Conservation (phyloP, 2,888 invertebrate genomes). For the Diaprepes abbreviatus region DNA sequence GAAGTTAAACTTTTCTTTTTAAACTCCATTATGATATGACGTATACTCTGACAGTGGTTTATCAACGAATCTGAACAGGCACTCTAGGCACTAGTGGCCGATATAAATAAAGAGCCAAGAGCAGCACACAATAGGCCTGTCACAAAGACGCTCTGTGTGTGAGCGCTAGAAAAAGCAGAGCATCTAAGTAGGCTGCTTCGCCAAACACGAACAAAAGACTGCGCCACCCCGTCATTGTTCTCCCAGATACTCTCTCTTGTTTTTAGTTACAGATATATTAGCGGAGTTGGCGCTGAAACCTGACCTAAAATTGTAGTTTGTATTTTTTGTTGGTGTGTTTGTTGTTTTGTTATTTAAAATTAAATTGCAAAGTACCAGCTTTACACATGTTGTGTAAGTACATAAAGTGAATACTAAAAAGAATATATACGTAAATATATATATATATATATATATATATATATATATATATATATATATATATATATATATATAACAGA, state of each 20-base stretch:
- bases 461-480: too few relatives aligned
- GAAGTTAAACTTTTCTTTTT: conserved; percentile 23
- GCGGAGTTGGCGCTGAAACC: conserved; percentile 47
- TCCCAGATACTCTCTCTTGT: conserved; percentile 38
- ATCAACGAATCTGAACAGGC: conserved; percentile 40
- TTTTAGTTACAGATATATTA: conserved; percentile 42
- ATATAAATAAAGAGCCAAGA: conserved; percentile 46
- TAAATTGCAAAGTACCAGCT: too few relatives aligned
- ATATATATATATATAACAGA: too few relatives aligned
- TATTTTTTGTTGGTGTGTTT: background rate
- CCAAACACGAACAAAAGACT: conserved; percentile 43
- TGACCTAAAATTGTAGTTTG: background rate
- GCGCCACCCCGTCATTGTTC: conserved; percentile 40
- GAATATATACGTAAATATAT: too few relatives aligned
- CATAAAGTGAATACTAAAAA: too few relatives aligned
- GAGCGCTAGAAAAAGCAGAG: conserved; percentile 42
- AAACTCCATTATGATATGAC: conserved; percentile 26
- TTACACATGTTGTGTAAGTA: too few relatives aligned
- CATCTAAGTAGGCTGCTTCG: conserved; percentile 47
- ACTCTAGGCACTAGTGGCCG: conserved; percentile 39
- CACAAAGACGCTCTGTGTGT: conserved; percentile 38
- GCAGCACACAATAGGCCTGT: conserved; percentile 38
- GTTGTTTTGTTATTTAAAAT: background rate
- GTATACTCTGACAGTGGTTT: conserved; percentile 32
- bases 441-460: too few relatives aligned